Evolutionary conservation across 2,888 invertebrate genomes (phyloP).

Genomic region (Amphiduros pacificus): DNA sequence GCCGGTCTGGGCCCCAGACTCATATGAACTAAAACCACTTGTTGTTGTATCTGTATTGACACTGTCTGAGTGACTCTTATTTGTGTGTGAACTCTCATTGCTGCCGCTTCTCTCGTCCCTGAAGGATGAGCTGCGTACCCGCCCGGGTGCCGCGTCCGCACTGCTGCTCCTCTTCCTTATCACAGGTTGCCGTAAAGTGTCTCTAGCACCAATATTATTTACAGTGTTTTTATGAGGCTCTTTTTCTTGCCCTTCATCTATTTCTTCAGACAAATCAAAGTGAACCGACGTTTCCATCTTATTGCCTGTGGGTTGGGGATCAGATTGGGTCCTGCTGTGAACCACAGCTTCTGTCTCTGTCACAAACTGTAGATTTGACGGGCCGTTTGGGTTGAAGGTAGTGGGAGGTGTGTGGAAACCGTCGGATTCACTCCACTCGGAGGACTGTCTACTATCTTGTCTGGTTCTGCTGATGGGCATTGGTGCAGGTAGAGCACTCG

Average conservation of each 20-base stretch:
- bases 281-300: no score
- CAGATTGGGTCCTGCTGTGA: not conserved
- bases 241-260: not conserved
- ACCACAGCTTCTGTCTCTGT: not conserved
- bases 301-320: not conserved
- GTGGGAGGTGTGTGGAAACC: not conserved
- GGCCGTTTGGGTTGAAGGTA: not conserved
- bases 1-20: constrained; percentile 64
- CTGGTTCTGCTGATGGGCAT: not conserved
- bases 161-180: constrained; percentile 1
- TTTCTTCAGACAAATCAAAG: no score
- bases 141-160: constrained; percentile 1
- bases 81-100: constrained; percentile 47
- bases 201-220: not conserved
- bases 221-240: not conserved
- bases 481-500: not conserved
- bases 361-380: not conserved
- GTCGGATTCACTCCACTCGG: not conserved
- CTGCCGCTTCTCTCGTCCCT: constrained; percentile 9
- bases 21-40: constrained; percentile 81
- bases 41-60: constrained; percentile 73
- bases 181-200: not conserved
- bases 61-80: constrained; percentile 63
- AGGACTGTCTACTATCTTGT: not conserved
- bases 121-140: not conserved